Evolutionary conservation across 2,113 vertebrate species (phyloP).

Genomic region (zebrafish (Danio rerio)): DNA sequence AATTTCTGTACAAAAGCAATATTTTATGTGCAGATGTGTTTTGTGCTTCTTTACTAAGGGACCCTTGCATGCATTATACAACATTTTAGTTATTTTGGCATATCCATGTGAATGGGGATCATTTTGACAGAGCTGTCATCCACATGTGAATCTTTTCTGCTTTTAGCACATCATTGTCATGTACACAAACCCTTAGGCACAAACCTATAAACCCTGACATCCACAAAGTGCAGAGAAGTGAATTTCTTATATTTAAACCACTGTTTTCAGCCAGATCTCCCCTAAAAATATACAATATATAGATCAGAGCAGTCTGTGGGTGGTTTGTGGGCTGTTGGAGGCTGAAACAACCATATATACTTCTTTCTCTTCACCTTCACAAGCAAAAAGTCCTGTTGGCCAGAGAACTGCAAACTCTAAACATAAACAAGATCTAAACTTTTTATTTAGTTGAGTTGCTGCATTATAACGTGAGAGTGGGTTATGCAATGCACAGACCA

Average conservation of each 20-base stretch:
- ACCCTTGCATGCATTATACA: no score
- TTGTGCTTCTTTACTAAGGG: no score
- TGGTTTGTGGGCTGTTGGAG: neutral
- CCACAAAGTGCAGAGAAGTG: neutral
- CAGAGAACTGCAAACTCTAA: neutral
- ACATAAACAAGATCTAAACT: neutral
- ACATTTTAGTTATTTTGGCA: no score
- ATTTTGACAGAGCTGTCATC: no score
- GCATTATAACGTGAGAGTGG: neutral
- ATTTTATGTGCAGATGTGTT: no score
- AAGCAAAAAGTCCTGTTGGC: neutral
- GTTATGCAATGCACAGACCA: neutral
- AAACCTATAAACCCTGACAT: neutral
- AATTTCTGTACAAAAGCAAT: no score
- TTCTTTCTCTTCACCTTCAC: neutral
- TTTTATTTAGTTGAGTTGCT: neutral
- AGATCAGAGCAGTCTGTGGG: constrained; percentile 4
- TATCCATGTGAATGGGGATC: no score
- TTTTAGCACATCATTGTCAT: no score
- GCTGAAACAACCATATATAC: neutral
- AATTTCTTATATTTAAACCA: constrained; percentile 9
- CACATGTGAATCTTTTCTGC: no score
- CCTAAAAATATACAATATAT: neutral
- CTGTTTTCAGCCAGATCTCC: neutral
- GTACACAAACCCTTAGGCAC: no score